phyloP scores from a whole-genome alignment of 2,113 vertebrate species.

The Odontophorus gujanensis region DNA sequence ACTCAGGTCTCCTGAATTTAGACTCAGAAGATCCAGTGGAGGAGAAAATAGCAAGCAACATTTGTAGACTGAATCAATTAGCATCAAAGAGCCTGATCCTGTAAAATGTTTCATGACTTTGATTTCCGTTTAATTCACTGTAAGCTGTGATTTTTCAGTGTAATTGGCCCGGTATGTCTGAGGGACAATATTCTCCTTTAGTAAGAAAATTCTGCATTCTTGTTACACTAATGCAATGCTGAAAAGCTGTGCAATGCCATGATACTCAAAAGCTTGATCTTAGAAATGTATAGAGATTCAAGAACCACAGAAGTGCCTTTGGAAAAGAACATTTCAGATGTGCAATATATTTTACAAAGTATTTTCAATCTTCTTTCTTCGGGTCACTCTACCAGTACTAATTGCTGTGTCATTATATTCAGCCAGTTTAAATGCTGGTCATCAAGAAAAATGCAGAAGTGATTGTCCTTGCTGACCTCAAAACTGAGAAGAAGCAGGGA shows the following conservation, averaged over 20 bases:
- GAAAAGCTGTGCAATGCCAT: neutral
- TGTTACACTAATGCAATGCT: neutral
- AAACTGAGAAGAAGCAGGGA: neutral
- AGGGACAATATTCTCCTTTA: neutral
- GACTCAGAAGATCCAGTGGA: neutral
- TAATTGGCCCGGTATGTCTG: neutral
- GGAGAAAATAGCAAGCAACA: neutral
- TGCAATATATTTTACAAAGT: neutral
- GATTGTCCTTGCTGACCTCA: neutral
- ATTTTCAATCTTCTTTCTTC: neutral
- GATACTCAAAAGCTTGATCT: neutral
- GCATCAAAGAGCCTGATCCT: neutral
- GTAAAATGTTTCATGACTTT: neutral
- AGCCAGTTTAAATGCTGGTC: neutral
- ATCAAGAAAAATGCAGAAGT: neutral
- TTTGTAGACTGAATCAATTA: neutral
- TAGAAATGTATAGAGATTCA: neutral
- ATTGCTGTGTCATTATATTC: neutral
- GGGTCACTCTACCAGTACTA: neutral
- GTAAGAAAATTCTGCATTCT: neutral
- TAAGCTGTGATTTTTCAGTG: constrained; percentile 9
- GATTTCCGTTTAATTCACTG: constrained; percentile 19
- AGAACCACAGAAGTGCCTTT: neutral
- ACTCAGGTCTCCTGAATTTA: neutral
- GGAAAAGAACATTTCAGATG: neutral